Conservation (phyloP, 2,797 vertebrate species). For the Darevskia mixta region DNA sequence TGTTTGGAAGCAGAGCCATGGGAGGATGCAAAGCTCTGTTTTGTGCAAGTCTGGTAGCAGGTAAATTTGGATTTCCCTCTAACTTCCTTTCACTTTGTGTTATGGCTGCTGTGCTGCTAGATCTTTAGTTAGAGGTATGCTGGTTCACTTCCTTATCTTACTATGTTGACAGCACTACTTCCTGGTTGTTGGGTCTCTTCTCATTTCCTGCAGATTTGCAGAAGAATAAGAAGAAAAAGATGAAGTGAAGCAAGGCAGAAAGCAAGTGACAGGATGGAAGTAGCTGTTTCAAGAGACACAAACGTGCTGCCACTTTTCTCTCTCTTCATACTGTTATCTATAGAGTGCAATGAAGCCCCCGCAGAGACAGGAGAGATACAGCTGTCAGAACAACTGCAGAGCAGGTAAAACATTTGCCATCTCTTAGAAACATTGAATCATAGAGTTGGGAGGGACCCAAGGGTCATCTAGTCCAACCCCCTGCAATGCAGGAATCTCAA, state of each 20-base stretch:
- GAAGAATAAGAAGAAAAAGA: background rate
- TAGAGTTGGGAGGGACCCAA: too few species aligned
- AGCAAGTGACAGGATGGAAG: background rate
- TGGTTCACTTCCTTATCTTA: background rate
- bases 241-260: background rate
- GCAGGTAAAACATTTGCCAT: too few species aligned
- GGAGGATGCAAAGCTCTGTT: background rate
- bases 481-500: too few species aligned
- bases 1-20: background rate
- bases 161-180: slow-evolving; percentile 7
- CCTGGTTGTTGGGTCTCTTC: background rate
- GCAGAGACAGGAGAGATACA: too few species aligned
- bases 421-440: too few species aligned
- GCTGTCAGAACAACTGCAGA: too few species aligned
- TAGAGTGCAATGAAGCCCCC: too few species aligned
- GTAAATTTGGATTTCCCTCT: background rate
- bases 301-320: background rate
- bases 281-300: background rate
- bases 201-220: slow-evolving; percentile 13
- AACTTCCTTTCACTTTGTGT: background rate
- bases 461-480: too few species aligned
- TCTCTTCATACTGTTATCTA: background rate
- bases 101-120: background rate
- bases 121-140: background rate
- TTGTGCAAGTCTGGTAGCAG: background rate